A percentile compares a stretch with the other conserved stretches of the same genome.
Evolutionary conservation across 1,140 invertebrate genomes (phyloP).

Genomic region (Pantala flavescens): DNA sequence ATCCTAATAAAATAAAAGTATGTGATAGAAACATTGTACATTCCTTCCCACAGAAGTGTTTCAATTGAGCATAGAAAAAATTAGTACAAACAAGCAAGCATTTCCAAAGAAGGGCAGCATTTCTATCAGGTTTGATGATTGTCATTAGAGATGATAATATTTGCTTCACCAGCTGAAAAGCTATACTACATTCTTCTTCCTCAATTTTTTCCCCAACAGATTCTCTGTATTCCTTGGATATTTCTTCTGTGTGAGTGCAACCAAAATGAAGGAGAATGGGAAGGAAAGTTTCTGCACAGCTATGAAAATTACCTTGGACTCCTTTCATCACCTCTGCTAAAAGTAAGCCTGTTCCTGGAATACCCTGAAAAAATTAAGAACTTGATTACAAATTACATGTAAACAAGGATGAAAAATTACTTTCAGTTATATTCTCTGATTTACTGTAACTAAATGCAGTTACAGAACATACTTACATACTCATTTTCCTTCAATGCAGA

Average conservation of each 20-base stretch:
- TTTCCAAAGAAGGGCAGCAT: not conserved
- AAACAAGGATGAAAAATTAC: too few relatives aligned
- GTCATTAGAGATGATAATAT: conserved; percentile 45
- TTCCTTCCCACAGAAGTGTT: not conserved
- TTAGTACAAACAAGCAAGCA: not conserved
- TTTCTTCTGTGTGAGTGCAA: conserved; percentile 33
- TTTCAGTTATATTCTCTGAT: too few relatives aligned
- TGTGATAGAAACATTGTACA: not conserved
- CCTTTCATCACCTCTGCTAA: conserved; percentile 79
- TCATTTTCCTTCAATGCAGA: conserved; percentile 50
- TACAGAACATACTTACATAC: conserved; percentile 43
- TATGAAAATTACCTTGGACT: conserved; percentile 70
- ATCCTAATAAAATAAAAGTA: not conserved
- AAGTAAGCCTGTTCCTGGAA: conserved; percentile 65
- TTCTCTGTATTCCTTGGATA: not conserved
- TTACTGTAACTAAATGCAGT: too few relatives aligned
- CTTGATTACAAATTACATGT: not conserved
- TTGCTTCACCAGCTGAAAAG: conserved; percentile 51
- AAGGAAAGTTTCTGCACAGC: conserved; percentile 53
- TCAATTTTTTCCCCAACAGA: not conserved
- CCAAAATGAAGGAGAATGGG: conserved; percentile 44
- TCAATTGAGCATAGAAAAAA: not conserved
- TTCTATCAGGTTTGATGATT: not conserved
- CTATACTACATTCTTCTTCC: conserved; percentile 25
- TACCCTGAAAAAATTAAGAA: conserved; percentile 39